Evolutionary conservation across 64 coral and sea anemone species (phyloP), one percentile per base, ranked within the genome.

Genomic region (Stichodactyla mertensii): DNA sequence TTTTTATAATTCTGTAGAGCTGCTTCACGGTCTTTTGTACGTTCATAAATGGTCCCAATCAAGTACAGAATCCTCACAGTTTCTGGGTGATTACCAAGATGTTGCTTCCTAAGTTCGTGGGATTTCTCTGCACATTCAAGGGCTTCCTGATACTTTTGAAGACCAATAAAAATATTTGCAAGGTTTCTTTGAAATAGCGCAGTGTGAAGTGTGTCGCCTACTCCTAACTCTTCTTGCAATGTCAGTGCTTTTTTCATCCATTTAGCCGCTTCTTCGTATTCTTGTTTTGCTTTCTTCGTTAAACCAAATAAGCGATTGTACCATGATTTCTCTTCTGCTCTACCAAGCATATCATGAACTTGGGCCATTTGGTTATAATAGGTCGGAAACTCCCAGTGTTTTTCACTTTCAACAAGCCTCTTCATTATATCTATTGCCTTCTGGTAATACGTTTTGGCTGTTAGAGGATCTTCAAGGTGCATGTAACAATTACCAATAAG

Each of bases 301-400:
- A n/a, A 81, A 51, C 77, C 52, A 12, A 51, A 55, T 0, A 81
- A 10, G 18, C 11, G 26, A 6, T 84, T 52, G 15, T 51, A 79
- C 51, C 51, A 51, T n/a, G n/a, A n/a, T 24, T 79, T 79, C 10
- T 79, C 16, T 19, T 79, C 31, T 77, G 52, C 71, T 77, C 77
- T 54, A 9, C 71, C 89, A 24, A 45, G 82, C 57, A 45, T 22
- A 13, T 91, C 84, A 82, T 91, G 61, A 54, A 91, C 71, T 54
- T 62, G 23, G 16, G 89, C 83, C 52, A 91, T 86, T 57, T 91
- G 89, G 58, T 91, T 91, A 9, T 87, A 86, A 58, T 45, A 85
- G 23, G 79, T 79, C 2, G 85, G 55, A 74, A 91, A 87, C 31
- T 91, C 89, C 61, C 80, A 60, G 57, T 91, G 85, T 8, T 87